Conservation (phyloP, 2,888 invertebrate species). For the Thera obeliscata region DNA sequence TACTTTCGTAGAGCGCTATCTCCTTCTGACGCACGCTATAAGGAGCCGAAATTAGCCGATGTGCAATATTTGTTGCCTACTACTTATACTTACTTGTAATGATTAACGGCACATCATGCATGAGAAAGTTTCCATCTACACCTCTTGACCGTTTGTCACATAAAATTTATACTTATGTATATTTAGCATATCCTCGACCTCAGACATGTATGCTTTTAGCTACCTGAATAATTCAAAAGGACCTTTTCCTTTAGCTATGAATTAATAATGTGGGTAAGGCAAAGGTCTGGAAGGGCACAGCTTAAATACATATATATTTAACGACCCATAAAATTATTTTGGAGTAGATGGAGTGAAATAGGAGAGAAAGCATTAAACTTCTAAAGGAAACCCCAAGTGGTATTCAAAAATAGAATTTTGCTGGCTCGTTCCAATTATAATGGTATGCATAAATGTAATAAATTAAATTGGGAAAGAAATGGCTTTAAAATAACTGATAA, state of each 20-base stretch:
- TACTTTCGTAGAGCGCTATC: no score
- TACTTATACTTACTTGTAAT: no score
- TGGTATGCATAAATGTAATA: neutral
- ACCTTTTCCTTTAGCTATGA: constrained; percentile 12
- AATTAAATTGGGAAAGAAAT: neutral
- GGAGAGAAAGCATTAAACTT: neutral
- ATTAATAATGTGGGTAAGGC: constrained; percentile 19
- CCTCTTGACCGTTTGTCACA: neutral
- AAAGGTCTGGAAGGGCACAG: constrained; percentile 9
- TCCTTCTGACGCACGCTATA: no score
- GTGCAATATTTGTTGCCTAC: no score
- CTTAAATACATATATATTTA: constrained; percentile 3
- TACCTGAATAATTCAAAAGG: constrained; percentile 22
- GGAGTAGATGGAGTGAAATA: neutral
- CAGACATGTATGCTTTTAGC: constrained; percentile 13
- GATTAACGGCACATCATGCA: neutral
- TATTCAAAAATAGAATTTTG: neutral
- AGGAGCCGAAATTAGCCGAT: no score
- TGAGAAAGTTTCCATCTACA: neutral
- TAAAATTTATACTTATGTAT: constrained; percentile 4
- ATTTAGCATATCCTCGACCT: constrained; percentile 3
- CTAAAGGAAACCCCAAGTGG: neutral
- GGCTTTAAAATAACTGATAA: no score
- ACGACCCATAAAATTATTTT: neutral
- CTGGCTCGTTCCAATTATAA: neutral